Evolutionary conservation across 2,113 vertebrate genomes (phyloP), one percentile per base, ranked within the genome.

Genomic region (Burhinus oedicnemus): DNA sequence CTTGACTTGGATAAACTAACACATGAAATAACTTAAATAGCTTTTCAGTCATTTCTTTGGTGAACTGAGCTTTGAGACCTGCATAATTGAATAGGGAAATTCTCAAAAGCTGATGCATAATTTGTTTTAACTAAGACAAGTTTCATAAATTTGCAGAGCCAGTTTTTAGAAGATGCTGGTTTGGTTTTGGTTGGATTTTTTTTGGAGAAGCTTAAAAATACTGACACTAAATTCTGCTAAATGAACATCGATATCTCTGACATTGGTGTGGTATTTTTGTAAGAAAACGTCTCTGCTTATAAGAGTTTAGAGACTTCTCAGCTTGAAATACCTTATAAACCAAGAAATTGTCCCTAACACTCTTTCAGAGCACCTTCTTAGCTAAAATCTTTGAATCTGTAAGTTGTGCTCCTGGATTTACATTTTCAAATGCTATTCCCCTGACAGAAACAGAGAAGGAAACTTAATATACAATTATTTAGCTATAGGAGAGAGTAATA

Each of bases 1-100:
- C 55, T 71, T 95, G 79, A 66, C 40, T 96, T 68, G 44, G 36
- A 87, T 76, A 89, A 78, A 92, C 60, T 55, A 78, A 36, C 32
- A 78, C 57, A 84, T 76, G 38, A 93, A 91, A 89, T 84, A 89
- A 81, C 52, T 94, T 79, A 47, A 89, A 93, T 77, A 92, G 47
- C 76, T 88, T 92, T 90, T 83, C 42, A 86, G 55, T 70, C 1
- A 80, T 81, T 92, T 89, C 71, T 89, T 93, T 83, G 25, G 72
- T 78, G 76, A 89, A 64, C 64, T 64, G 79, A 92, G 76, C n/a
- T 78, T 93, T 94, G 83, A 87, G 76, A 75, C 52, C 25, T 64
- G 76, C 69, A 89, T 95, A 84, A 92, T 22, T 89, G 80, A 89
- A 55, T 30, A 81, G 47, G 19, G 49, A 83, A 82, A 74, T 85